Percentiles rank a stretch among this genome's conserved stretches.
These are phyloP conservation scores for Bombus consobrinus DNA, from an alignment of 1,140 invertebrate genomes.

Conservation along the genomic window DNA sequence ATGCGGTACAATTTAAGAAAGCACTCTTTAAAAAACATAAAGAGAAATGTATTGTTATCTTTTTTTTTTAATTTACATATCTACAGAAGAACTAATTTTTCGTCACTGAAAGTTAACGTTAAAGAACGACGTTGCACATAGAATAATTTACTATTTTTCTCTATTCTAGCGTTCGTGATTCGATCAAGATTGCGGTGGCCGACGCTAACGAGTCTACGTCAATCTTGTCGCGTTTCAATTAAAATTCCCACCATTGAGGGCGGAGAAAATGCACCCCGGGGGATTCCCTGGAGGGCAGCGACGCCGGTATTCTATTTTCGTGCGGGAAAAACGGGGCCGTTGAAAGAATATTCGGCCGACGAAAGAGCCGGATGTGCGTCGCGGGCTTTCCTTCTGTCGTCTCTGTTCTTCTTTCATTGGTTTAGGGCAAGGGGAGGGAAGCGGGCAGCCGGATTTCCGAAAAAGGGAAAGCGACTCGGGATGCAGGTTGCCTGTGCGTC, in stretches of 20 bases:
- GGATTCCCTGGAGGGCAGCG: neutral
- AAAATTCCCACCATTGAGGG: neutral
- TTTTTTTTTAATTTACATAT: too few relatives aligned
- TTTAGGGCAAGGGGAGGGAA: slow-evolving; percentile 7
- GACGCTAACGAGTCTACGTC: neutral
- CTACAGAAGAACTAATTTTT: too few relatives aligned
- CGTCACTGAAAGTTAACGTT: too few relatives aligned
- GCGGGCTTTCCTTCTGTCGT: slow-evolving; percentile 24
- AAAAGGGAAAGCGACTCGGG: slow-evolving; percentile 75
- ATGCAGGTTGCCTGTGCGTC: slow-evolving; percentile 72
- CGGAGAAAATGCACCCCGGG: neutral
- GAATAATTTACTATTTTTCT: neutral
- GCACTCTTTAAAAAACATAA: too few relatives aligned
- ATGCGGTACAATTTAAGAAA: too few relatives aligned
- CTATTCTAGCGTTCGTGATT: neutral
- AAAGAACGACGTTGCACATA: too few relatives aligned
- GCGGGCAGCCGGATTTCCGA: slow-evolving; percentile 78
- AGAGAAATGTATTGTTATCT: too few relatives aligned
- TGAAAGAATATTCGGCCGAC: neutral
- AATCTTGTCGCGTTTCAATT: neutral
- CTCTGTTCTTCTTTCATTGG: neutral
- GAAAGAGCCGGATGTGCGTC: slow-evolving; percentile 10
- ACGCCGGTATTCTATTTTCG: slow-evolving; percentile 5
- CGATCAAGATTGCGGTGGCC: neutral
- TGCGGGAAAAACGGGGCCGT: neutral